Percentiles rank a stretch among this genome's conserved stretches.
These are phyloP conservation scores for Stratiolaelaps scimitus DNA, from an alignment of 1,140 invertebrate species.

Conservation along the genomic window DNA sequence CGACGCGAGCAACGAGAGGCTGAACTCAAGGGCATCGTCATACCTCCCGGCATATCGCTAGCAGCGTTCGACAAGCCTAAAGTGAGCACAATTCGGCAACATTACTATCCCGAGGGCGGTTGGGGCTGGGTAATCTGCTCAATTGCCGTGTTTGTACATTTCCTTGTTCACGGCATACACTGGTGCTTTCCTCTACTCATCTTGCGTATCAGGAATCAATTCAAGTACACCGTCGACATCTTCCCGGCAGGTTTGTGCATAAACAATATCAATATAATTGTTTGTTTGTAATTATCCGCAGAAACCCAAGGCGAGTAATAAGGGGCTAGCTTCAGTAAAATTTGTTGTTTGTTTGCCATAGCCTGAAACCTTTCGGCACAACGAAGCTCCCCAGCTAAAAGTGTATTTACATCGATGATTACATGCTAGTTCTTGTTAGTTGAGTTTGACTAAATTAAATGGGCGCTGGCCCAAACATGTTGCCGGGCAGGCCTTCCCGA, in stretches of 20 bases:
- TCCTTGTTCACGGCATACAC: slow-evolving; percentile 72
- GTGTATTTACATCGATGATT: too few relatives aligned
- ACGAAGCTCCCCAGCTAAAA: too few relatives aligned
- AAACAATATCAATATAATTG: too few relatives aligned
- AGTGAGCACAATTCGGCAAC: slow-evolving; percentile 55
- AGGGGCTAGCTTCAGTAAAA: too few relatives aligned
- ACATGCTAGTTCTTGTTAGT: too few relatives aligned
- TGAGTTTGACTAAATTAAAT: too few relatives aligned
- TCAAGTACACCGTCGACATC: slow-evolving; percentile 22
- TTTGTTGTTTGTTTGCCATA: too few relatives aligned
- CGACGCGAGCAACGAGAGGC: slow-evolving; percentile 20
- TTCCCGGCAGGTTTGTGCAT: slow-evolving; percentile 3
- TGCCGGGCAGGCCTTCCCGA: too few relatives aligned
- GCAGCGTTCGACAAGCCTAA: slow-evolving; percentile 43
- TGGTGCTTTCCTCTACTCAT: slow-evolving; percentile 47
- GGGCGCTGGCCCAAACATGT: too few relatives aligned
- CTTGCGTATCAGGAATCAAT: slow-evolving; percentile 21
- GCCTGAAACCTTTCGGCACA: too few relatives aligned
- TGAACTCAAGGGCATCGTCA: slow-evolving; percentile 21
- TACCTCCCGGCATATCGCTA: slow-evolving; percentile 15
- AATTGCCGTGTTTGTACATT: slow-evolving; percentile 66
- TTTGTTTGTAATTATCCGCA: too few relatives aligned
- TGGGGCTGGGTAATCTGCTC: slow-evolving; percentile 82
- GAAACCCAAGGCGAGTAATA: too few relatives aligned
- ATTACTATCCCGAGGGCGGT: slow-evolving; percentile 49